phyloP scores from a whole-genome alignment of 2,113 vertebrate species.

The Spea bombifrons region DNA sequence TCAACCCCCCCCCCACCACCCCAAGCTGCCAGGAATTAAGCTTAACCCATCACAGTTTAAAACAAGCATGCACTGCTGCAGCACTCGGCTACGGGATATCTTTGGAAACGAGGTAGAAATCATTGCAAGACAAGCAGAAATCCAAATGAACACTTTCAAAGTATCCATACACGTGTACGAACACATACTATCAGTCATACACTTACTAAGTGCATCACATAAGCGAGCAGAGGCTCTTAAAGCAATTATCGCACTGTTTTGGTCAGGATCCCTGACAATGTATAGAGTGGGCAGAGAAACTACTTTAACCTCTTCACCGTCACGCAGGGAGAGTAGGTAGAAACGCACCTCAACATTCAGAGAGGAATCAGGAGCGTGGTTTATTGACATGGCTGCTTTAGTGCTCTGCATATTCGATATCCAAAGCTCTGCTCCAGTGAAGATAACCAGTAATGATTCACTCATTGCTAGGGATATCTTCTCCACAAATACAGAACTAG shows the following conservation, averaged over 20 bases:
- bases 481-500: too few relatives aligned
- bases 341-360: neutral
- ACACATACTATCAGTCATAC: too few relatives aligned
- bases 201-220: neutral
- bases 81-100: neutral
- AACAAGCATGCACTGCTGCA: neutral
- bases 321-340: neutral
- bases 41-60: conserved; percentile 2
- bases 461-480: too few relatives aligned
- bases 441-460: too few relatives aligned
- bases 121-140: neutral
- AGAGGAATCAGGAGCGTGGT: neutral
- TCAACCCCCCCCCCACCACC: conserved; percentile 34
- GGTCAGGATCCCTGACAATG: neutral
- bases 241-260: neutral
- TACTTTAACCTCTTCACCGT: neutral
- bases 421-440: too few relatives aligned
- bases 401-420: neutral
- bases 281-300: conserved; percentile 9
- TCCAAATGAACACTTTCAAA: neutral
- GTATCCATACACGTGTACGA: neutral
- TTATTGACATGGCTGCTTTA: neutral
- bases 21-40: conserved; percentile 42
- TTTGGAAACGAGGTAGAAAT: neutral
- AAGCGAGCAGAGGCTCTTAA: neutral